A percentile compares a stretch with the other conserved stretches of the same genome.
Evolutionary conservation across 2,113 vertebrate species (phyloP).

Genomic region (Nibea albiflora): DNA sequence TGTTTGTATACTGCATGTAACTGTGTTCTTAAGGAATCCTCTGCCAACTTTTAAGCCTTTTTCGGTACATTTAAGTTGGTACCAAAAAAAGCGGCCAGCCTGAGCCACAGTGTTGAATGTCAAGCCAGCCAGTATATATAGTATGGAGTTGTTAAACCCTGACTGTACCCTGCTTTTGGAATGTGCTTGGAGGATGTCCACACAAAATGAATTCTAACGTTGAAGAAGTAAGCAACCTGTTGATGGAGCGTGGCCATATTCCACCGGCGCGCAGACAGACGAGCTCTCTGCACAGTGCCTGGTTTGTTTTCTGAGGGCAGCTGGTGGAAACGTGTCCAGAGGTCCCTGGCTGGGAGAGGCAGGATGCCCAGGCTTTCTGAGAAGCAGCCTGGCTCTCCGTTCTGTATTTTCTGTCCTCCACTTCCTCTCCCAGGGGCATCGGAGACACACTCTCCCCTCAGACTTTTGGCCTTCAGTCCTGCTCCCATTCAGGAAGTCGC

Average conservation of each 20-base stretch:
- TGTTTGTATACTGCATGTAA: neutral
- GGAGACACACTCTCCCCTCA: constrained; percentile 71
- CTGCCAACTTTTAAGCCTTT: neutral
- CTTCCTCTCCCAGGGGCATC: constrained; percentile 75
- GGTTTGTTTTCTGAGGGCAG: constrained; percentile 81
- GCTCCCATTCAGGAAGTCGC: constrained; percentile 77
- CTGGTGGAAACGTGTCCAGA: constrained; percentile 80
- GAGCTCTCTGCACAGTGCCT: constrained; percentile 70
- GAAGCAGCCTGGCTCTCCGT: constrained; percentile 63
- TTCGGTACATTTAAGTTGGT: neutral
- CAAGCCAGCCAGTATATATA: neutral
- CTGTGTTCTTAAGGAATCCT: neutral
- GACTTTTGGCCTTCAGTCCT: constrained; percentile 71
- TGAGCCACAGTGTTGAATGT: neutral
- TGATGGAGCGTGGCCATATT: constrained; percentile 62
- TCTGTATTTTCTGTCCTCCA: constrained; percentile 66
- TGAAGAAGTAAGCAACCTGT: constrained; percentile 61
- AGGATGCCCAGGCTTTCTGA: constrained; percentile 76
- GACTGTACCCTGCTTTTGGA: constrained; percentile 42
- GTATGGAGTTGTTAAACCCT: constrained; percentile 17
- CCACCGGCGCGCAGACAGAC: constrained; percentile 42
- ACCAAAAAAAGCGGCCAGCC: neutral
- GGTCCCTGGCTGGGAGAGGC: constrained; percentile 75
- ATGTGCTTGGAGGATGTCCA: constrained; percentile 48
- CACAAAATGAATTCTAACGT: constrained; percentile 44